phyloP scores from a whole-genome alignment of 2,797 vertebrate genomes.

The Typhlichthys eigenmanni region DNA sequence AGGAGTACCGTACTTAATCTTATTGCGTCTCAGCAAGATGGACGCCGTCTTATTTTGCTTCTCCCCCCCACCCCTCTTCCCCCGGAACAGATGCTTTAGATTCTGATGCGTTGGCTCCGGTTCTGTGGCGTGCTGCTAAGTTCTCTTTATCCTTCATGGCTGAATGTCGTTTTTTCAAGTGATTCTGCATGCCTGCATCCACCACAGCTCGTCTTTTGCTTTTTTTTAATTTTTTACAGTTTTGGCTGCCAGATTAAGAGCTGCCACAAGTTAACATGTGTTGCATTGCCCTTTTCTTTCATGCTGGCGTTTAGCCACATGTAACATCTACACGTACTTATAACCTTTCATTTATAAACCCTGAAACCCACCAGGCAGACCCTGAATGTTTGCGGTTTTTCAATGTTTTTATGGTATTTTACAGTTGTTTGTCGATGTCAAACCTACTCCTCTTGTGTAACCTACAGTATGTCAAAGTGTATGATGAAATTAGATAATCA shows the following conservation, averaged over 20 bases:
- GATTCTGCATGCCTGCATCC: slow-evolving; percentile 75
- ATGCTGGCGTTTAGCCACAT: slow-evolving; percentile 46
- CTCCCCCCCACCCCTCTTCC: neutral
- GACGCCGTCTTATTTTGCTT: slow-evolving; percentile 18
- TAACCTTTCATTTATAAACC: slow-evolving; percentile 51
- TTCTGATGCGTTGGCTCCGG: slow-evolving; percentile 65
- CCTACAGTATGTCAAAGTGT: slow-evolving; percentile 52
- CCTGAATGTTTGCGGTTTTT: slow-evolving; percentile 73
- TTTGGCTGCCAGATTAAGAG: slow-evolving; percentile 42
- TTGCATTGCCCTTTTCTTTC: slow-evolving; percentile 34
- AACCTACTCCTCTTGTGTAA: slow-evolving; percentile 51
- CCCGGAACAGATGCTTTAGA: slow-evolving; percentile 39
- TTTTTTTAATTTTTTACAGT: slow-evolving; percentile 53
- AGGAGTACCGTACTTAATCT: neutral
- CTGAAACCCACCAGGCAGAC: slow-evolving; percentile 71
- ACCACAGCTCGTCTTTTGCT: slow-evolving; percentile 70
- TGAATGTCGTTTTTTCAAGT: slow-evolving; percentile 65
- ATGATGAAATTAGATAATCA: slow-evolving; percentile 58
- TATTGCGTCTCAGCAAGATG: slow-evolving; percentile 30
- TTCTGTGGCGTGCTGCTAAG: slow-evolving; percentile 59
- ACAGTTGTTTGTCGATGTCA: slow-evolving; percentile 61
- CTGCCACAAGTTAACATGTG: slow-evolving; percentile 38
- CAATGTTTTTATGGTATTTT: slow-evolving; percentile 69
- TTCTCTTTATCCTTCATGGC: slow-evolving; percentile 70
- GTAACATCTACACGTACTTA: slow-evolving; percentile 44